Percentiles rank a stretch among this genome's conserved stretches.
phyloP scores from a whole-genome alignment of 2,113 vertebrate species.

The Echinops telfairi region DNA sequence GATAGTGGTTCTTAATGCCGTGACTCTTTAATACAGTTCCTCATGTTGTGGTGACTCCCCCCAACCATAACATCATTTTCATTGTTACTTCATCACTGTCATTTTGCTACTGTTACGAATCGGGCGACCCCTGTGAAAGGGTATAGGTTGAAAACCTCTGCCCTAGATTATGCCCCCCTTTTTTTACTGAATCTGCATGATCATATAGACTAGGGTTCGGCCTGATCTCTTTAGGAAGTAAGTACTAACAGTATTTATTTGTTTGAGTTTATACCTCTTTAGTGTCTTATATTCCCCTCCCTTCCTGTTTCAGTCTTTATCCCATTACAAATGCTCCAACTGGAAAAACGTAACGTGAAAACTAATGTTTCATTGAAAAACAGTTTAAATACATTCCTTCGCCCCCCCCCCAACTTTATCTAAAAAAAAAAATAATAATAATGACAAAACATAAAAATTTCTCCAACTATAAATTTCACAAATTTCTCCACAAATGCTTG shows the following conservation, averaged over 20 bases:
- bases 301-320: background rate
- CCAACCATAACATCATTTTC: too few species aligned
- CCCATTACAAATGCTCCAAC: background rate
- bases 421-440: background rate
- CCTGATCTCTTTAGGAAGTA: constrained; percentile 9
- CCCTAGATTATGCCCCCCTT: background rate
- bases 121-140: too few species aligned
- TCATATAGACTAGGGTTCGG: background rate
- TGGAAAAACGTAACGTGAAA: background rate
- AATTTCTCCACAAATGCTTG: constrained; percentile 14
- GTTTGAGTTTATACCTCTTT: background rate
- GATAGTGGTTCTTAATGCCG: too few species aligned
- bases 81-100: too few species aligned
- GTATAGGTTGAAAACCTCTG: too few species aligned
- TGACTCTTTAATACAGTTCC: too few species aligned
- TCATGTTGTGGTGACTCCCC: too few species aligned
- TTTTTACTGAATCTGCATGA: background rate
- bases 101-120: too few species aligned
- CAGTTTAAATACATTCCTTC: constrained; percentile 19
- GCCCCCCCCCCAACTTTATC: background rate
- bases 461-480: background rate
- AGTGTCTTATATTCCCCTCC: background rate
- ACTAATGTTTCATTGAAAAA: constrained; percentile 10
- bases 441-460: background rate
- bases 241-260: constrained; percentile 27